These are phyloP conservation scores for Halocaridina rubra DNA, from an alignment of 2,888 invertebrate genomes.

Conservation along the genomic window DNA sequence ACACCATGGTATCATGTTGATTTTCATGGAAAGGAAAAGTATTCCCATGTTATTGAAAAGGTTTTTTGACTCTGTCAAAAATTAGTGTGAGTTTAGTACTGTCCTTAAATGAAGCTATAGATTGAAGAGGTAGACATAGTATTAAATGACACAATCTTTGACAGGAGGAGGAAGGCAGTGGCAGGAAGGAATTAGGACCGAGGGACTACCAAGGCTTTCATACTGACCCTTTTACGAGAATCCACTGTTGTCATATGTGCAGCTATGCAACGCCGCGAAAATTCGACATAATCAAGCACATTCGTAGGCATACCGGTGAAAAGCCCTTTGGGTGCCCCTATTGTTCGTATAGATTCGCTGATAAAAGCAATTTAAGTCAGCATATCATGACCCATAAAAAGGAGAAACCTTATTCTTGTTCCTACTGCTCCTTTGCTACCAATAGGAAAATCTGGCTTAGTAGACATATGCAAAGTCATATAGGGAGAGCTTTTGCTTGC, in stretches of 20 bases:
- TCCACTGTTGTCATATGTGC: neutral
- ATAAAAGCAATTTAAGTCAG: neutral
- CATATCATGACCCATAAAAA: neutral
- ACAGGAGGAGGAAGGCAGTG: neutral
- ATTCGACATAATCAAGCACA: neutral
- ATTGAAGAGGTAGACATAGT: no score
- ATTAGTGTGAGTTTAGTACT: no score
- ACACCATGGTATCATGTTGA: no score
- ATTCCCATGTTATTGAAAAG: no score
- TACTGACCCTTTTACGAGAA: neutral
- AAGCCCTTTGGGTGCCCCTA: neutral
- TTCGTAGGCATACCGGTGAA: neutral
- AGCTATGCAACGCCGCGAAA: neutral
- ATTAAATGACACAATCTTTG: neutral
- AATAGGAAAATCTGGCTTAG: neutral
- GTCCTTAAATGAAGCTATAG: no score
- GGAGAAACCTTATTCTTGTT: neutral
- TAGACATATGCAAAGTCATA: neutral
- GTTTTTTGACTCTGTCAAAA: no score
- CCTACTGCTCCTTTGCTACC: neutral
- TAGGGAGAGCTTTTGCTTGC: no score
- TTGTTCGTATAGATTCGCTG: neutral
- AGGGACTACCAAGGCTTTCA: neutral
- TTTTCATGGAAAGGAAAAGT: no score
- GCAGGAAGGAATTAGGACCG: neutral